Conservation (phyloP, 2,888 invertebrate species). For the Euspilapteryx auroguttella region DNA sequence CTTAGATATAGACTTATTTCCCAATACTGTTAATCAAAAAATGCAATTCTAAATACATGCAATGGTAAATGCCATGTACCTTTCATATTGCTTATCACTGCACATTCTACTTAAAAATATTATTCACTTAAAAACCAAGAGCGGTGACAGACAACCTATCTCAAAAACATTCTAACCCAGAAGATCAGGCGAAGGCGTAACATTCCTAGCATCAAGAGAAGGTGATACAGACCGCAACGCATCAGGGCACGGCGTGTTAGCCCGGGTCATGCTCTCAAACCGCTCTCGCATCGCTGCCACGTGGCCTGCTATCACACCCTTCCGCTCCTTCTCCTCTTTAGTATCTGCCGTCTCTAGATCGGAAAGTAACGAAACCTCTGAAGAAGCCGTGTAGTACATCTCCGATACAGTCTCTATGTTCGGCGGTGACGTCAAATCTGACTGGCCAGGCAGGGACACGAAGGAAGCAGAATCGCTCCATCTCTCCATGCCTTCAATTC, state of each 20-base stretch:
- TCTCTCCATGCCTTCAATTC: constrained; percentile 11
- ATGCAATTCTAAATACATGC: too few relatives aligned
- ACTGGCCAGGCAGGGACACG: constrained; percentile 1
- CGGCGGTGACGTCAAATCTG: constrained; percentile 10
- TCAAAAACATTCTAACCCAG: constrained; percentile 14
- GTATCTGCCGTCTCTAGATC: constrained; percentile 25
- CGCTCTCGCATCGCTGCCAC: constrained; percentile 54
- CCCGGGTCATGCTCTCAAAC: constrained; percentile 50
- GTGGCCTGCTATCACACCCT: constrained; percentile 38
- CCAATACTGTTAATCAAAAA: too few relatives aligned
- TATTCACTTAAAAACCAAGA: too few relatives aligned
- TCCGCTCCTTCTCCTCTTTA: constrained; percentile 12
- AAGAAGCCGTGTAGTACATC: constrained; percentile 45
- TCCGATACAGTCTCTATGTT: constrained; percentile 28
- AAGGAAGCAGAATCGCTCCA: constrained; percentile 16
- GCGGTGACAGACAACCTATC: too few relatives aligned
- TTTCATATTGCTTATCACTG: too few relatives aligned
- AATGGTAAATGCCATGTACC: too few relatives aligned
- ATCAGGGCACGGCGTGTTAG: constrained; percentile 42
- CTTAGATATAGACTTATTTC: too few relatives aligned
- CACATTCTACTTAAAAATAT: too few relatives aligned
- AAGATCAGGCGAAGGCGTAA: constrained; percentile 36
- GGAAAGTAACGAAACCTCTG: constrained; percentile 36
- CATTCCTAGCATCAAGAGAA: constrained; percentile 24
- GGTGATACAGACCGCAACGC: constrained; percentile 25